Evolutionary conservation across 2,797 vertebrate species (phyloP).

Genomic region (Peromyscus melanophrys): DNA sequence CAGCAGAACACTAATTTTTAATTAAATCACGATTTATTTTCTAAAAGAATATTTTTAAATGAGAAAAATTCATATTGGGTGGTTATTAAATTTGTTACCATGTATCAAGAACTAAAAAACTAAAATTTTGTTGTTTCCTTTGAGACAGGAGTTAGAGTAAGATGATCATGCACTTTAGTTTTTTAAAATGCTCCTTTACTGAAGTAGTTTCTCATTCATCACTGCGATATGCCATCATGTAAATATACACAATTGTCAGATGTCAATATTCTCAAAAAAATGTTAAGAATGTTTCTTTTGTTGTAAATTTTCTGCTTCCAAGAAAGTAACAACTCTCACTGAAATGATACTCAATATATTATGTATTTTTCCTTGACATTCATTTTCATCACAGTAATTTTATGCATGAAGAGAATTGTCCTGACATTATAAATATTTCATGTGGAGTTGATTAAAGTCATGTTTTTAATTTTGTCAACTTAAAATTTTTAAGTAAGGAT

Average conservation of each 20-base stretch:
- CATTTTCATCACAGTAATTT: not conserved
- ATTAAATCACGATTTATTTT: slow-evolving; percentile 11
- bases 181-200: slow-evolving; percentile 28
- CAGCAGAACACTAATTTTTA: not conserved
- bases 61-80: not conserved
- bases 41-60: not conserved
- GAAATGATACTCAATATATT: slow-evolving; percentile 1
- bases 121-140: slow-evolving; percentile 8
- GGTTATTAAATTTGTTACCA: slow-evolving; percentile 31
- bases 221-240: not conserved
- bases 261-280: not conserved
- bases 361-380: not conserved
- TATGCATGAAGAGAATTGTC: not conserved
- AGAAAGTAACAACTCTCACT: not conserved
- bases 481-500: not conserved
- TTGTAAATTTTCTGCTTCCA: slow-evolving; percentile 44
- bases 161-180: not conserved
- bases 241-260: not conserved
- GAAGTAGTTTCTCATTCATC: not conserved
- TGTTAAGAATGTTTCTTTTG: slow-evolving; percentile 37
- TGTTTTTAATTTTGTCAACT: not conserved
- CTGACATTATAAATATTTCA: slow-evolving; percentile 46
- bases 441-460: slow-evolving; percentile 35
- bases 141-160: slow-evolving; percentile 12
- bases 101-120: not conserved